Conservation (phyloP, 2,113 vertebrate species). For the Rynchops niger region DNA sequence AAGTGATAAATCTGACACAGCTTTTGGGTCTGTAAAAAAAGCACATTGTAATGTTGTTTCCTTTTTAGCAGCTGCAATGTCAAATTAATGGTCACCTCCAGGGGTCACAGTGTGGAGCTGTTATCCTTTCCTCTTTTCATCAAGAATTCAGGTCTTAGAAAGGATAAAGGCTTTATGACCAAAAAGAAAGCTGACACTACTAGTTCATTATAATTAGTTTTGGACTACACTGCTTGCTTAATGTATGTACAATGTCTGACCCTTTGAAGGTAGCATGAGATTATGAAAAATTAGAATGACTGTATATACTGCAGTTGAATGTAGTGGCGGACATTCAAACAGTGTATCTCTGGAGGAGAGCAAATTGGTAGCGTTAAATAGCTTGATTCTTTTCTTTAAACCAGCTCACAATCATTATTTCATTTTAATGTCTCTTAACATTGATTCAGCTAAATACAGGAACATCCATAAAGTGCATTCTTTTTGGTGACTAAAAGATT, state of each 20-base stretch:
- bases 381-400: constrained; percentile 46
- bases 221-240: constrained; percentile 68
- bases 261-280: constrained; percentile 53
- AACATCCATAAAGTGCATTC: constrained; percentile 35
- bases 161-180: constrained; percentile 73
- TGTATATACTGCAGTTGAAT: background rate
- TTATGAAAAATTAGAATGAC: constrained; percentile 63
- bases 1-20: constrained; percentile 75
- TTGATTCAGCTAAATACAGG: constrained; percentile 29
- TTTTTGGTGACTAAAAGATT: constrained; percentile 37
- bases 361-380: constrained; percentile 22
- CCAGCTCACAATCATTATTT: constrained; percentile 41
- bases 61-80: constrained; percentile 74
- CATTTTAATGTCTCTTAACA: constrained; percentile 44
- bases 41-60: constrained; percentile 63
- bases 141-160: constrained; percentile 70
- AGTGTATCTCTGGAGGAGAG: constrained; percentile 5
- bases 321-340: background rate
- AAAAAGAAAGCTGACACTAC: constrained; percentile 75
- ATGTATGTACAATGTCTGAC: constrained; percentile 61
- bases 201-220: constrained; percentile 80
- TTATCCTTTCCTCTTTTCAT: constrained; percentile 78
- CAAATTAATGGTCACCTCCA: constrained; percentile 76
- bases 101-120: constrained; percentile 74
- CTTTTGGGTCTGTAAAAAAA: constrained; percentile 63